These are phyloP conservation scores for Umimayanthus chanpuru DNA, from an alignment of 92 coral and sea anemone genomes.

Conservation along the genomic window DNA sequence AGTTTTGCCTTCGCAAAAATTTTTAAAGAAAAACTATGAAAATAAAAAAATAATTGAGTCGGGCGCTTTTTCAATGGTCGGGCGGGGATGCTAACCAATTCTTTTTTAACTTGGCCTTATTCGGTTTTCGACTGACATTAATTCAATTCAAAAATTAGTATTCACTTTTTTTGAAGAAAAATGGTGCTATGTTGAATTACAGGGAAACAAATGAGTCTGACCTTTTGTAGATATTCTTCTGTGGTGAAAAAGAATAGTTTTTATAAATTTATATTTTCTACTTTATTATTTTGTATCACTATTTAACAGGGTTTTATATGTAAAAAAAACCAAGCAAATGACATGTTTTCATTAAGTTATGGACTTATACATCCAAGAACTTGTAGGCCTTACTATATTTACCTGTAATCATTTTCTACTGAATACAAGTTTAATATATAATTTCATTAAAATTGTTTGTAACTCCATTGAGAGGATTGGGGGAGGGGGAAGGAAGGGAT, in stretches of 20 bases:
- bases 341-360: slow-evolving; percentile 40
- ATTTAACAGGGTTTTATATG: slow-evolving; percentile 34
- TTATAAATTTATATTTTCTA: slow-evolving; percentile 33
- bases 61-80: too few relatives aligned
- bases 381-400: slow-evolving; percentile 30
- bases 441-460: slow-evolving; percentile 45
- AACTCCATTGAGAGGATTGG: slow-evolving; percentile 48
- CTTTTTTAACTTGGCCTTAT: too few relatives aligned
- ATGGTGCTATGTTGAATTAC: slow-evolving; percentile 26
- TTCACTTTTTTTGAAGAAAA: slow-evolving; percentile 21
- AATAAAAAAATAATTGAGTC: too few relatives aligned
- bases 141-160: slow-evolving; percentile 40
- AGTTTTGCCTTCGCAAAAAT: too few relatives aligned
- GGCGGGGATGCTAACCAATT: too few relatives aligned
- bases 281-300: slow-evolving; percentile 43
- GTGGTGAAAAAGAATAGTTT: slow-evolving; percentile 43
- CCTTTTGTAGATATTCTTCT: slow-evolving; percentile 27
- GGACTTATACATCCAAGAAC: slow-evolving; percentile 43
- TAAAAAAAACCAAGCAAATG: slow-evolving; percentile 34
- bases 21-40: too few relatives aligned
- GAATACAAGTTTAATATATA: slow-evolving; percentile 41
- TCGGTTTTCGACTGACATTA: slow-evolving; percentile 32
- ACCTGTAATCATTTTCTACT: slow-evolving; percentile 35
- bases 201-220: slow-evolving; percentile 36
- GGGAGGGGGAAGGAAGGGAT: slow-evolving; percentile 45